Conservation (phyloP, 2,797 vertebrate species). For the Sebastiscus albofasciatus region DNA sequence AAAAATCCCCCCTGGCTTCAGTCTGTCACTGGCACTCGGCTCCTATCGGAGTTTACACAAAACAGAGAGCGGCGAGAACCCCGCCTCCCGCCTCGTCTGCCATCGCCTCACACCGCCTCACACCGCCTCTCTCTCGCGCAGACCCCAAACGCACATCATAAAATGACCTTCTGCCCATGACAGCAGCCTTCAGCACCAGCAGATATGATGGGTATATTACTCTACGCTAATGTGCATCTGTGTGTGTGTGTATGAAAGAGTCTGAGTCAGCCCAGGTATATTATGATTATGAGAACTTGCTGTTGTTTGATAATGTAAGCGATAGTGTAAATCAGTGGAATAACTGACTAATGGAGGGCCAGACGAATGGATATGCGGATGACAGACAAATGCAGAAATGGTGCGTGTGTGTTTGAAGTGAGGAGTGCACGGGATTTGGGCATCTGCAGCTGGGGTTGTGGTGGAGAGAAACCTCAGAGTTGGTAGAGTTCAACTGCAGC, state of each 20-base stretch:
- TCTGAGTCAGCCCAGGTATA: conserved; percentile 24
- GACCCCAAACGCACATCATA: conserved; percentile 35
- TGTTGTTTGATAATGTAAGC: conserved; percentile 54
- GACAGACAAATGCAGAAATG: conserved; percentile 45
- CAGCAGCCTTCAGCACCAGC: conserved; percentile 74
- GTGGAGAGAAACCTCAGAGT: background rate
- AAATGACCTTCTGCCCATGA: conserved; percentile 69
- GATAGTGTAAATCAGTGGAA: conserved; percentile 43
- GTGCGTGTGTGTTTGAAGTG: background rate
- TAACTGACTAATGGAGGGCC: conserved; percentile 43
- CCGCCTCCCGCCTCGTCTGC: conserved; percentile 52
- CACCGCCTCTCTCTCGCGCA: conserved; percentile 25
- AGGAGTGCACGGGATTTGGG: background rate
- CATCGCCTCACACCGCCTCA: conserved; percentile 58
- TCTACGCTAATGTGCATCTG: conserved; percentile 20
- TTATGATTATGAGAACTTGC: conserved; percentile 57
- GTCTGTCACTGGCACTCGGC: conserved; percentile 44
- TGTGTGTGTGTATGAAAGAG: conserved; percentile 16
- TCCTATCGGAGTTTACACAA: conserved; percentile 47
- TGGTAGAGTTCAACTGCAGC: conserved; percentile 11
- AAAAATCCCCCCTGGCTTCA: conserved; percentile 34
- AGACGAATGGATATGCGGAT: conserved; percentile 47
- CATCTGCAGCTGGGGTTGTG: conserved; percentile 12
- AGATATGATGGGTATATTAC: conserved; percentile 67
- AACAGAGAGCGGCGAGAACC: conserved; percentile 35